Conservation (phyloP, 23 tunicate species). For the Trididemnum clinides region DNA sequence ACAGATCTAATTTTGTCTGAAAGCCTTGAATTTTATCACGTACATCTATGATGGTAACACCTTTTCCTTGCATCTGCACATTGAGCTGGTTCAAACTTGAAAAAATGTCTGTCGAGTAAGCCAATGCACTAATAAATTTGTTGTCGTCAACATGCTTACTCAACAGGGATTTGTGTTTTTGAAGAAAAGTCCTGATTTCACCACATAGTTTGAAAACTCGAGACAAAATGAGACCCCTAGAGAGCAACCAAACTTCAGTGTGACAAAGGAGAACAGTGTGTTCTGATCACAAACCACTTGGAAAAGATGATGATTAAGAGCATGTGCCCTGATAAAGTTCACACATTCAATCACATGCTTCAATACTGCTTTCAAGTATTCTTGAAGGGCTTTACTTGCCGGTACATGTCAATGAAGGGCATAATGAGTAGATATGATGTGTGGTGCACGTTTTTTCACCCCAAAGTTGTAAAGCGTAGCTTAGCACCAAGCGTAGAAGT, state of each 20-base stretch:
- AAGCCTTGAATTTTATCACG: too few species aligned
- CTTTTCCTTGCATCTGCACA: too few species aligned
- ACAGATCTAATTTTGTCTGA: conserved; percentile 21
- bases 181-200: too few species aligned
- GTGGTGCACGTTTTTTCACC: conserved; percentile 9
- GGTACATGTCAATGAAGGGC: conserved; percentile 18
- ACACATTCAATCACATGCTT: conserved; percentile 7
- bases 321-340: conserved; percentile 33
- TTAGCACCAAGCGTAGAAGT: conserved; percentile 24
- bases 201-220: too few species aligned
- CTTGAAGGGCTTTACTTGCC: conserved; percentile 24
- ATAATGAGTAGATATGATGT: conserved; percentile 18
- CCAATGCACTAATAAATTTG: too few species aligned
- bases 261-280: conserved; percentile 34
- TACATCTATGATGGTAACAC: too few species aligned
- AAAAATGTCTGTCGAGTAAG: too few species aligned
- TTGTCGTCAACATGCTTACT: too few species aligned
- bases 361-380: conserved; percentile 19
- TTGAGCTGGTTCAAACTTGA: too few species aligned
- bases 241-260: conserved; percentile 32
- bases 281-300: conserved; percentile 29
- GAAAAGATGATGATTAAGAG: conserved; percentile 29
- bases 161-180: too few species aligned
- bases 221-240: conserved; percentile 26
- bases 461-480: not conserved